Evolutionary conservation across 2,113 vertebrate species (phyloP).

Genomic region (Antigone vipio): DNA sequence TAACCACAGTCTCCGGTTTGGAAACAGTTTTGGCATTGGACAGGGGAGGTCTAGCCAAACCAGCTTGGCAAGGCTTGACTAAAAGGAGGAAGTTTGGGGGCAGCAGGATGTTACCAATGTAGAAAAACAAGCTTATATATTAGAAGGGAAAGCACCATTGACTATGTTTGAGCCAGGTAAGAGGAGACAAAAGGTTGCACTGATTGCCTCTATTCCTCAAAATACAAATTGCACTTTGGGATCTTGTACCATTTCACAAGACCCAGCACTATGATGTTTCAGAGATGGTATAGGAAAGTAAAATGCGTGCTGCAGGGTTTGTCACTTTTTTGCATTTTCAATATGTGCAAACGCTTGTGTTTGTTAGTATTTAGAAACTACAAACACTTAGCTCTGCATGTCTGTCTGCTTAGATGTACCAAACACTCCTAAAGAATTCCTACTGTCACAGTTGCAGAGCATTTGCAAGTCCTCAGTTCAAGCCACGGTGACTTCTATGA

Average conservation of each 20-base stretch:
- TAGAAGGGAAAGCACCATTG: neutral
- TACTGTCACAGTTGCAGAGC: neutral
- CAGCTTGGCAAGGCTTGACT: neutral
- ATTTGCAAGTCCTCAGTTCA: neutral
- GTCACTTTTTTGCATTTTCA: neutral
- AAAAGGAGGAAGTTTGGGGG: neutral
- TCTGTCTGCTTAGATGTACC: neutral
- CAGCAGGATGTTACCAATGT: neutral
- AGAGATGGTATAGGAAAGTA: neutral
- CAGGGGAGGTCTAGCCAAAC: neutral
- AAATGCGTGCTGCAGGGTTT: neutral
- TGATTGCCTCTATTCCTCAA: neutral
- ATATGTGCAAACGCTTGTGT: neutral
- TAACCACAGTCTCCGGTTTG: neutral
- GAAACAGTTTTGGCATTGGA: neutral
- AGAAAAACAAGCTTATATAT: neutral
- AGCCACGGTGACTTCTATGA: neutral
- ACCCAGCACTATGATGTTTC: neutral
- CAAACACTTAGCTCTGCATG: neutral
- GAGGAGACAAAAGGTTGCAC: fast-evolving
- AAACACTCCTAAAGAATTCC: neutral
- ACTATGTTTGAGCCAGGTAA: neutral
- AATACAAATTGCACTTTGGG: neutral
- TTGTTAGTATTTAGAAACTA: neutral
- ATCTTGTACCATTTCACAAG: neutral